Base-by-base conservation (phyloP, 1,140 invertebrate species). In the Drosophila chauvacae region DNA sequence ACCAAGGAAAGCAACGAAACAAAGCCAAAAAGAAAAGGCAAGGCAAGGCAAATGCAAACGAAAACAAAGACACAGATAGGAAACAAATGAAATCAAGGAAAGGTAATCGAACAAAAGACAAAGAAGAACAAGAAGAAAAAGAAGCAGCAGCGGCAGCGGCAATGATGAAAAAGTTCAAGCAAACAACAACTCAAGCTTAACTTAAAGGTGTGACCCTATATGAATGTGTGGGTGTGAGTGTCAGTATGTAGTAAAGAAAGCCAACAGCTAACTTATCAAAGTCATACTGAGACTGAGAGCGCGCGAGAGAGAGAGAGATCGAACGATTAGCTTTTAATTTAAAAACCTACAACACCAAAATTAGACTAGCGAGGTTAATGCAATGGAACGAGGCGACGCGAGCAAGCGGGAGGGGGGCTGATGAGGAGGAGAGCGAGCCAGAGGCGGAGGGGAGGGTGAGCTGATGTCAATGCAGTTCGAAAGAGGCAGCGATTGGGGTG, bases 311-410 rank as follows among this genome's bases (percentile, higher is more conserved):
- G 28, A 28, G 5, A 53, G 68, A 65, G 56, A 58, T 33, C 82
- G 62, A 78, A 55, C 79, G 83, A 87, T 78, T 87, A 87, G 81
- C 70, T 65, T 64, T 70, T 83, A 76, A 80, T 64, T 70, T 63
- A 64, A 78, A 81, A 81, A 59, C 80, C 80, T 78, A 87, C 82
- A 82, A 87, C 82, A 86, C 80, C 83, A 71, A 76, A 87, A 64
- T 58, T 75, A 79, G 65, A 64, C 77, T 66, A 80, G 79, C 63
- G 41, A 70, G 66, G 50, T 62, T 41, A 35, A 74, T 77, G 74
- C 42, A 56, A 55, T 71, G 64, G 75, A 64, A 59, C 39, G 64
- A 81, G 73, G 61, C 39, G 30, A 42, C 64, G 62, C 62, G 30
- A 47, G 47, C 37, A 77, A 78, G 41, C 35, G 37, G 41, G 44